A percentile compares a stretch with the other conserved stretches of the same genome.
Conservation (phyloP, 2,888 invertebrate species). For the Catocala fraxini region DNA sequence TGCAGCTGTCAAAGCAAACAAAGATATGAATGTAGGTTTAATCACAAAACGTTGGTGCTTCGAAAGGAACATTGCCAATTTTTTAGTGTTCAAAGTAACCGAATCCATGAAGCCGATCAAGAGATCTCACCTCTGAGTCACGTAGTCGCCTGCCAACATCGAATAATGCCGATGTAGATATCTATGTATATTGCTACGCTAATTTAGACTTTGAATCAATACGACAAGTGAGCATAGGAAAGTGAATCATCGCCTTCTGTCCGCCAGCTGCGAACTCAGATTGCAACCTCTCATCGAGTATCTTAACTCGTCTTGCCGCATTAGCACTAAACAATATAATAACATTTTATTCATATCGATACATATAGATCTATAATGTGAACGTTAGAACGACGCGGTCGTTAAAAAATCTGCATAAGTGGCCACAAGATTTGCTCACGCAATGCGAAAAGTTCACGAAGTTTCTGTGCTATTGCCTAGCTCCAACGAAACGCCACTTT, state of each 20-base stretch:
- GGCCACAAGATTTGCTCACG: slow-evolving; percentile 32
- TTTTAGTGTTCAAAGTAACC: slow-evolving; percentile 42
- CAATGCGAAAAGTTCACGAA: slow-evolving; percentile 20
- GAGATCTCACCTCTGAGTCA: slow-evolving; percentile 79
- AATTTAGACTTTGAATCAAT: slow-evolving; percentile 65
- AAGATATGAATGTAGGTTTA: slow-evolving; percentile 22
- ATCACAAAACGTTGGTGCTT: slow-evolving; percentile 23
- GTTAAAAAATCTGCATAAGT: slow-evolving; percentile 33
- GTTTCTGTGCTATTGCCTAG: background rate
- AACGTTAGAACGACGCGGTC: slow-evolving; percentile 1
- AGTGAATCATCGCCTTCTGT: slow-evolving; percentile 74
- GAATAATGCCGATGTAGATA: slow-evolving; percentile 65
- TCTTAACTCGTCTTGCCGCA: slow-evolving; percentile 70
- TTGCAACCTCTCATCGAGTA: slow-evolving; percentile 74
- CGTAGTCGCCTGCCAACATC: slow-evolving; percentile 74
- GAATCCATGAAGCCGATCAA: slow-evolving; percentile 67
- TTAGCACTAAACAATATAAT: slow-evolving; percentile 48
- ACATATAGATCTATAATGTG: slow-evolving; percentile 5
- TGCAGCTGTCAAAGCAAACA: slow-evolving; percentile 28
- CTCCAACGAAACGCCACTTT: background rate
- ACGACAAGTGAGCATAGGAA: slow-evolving; percentile 58
- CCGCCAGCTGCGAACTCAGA: slow-evolving; percentile 76
- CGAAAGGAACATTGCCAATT: slow-evolving; percentile 36
- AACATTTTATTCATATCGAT: slow-evolving; percentile 24
- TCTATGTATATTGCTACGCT: slow-evolving; percentile 53